Evolutionary conservation across 2,113 vertebrate genomes (phyloP).

Genomic region (Eublepharis macularius): DNA sequence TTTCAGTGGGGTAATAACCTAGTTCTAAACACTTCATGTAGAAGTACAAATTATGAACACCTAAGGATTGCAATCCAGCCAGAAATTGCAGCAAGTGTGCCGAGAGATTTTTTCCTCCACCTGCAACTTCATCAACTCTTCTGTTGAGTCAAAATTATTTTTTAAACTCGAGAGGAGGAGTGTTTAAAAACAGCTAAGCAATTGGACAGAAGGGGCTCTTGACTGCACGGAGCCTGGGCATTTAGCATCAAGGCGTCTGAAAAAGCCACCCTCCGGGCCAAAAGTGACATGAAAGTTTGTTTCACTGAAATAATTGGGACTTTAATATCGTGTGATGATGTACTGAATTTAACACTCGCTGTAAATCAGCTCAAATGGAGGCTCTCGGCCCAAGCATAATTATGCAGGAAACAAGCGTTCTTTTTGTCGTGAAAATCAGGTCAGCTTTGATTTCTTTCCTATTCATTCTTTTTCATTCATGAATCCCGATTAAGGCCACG

Average conservation of each 20-base stretch:
- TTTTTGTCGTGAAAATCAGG: conserved; percentile 29
- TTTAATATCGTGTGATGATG: too few relatives aligned
- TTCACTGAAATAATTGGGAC: too few relatives aligned
- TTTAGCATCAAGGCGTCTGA: too few relatives aligned
- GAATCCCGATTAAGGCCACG: too few relatives aligned
- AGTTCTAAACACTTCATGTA: not conserved
- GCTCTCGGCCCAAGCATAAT: too few relatives aligned
- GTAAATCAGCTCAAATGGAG: too few relatives aligned
- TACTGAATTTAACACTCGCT: too few relatives aligned
- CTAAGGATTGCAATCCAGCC: not conserved
- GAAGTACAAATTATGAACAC: not conserved
- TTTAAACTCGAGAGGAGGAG: not conserved
- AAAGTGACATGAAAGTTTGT: too few relatives aligned
- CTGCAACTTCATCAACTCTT: not conserved
- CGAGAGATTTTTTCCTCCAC: not conserved
- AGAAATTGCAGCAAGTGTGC: not conserved
- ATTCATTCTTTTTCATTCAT: not conserved
- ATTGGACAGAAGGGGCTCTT: not conserved
- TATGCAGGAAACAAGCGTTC: not conserved
- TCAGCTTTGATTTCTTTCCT: conserved; percentile 34
- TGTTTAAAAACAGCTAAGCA: not conserved
- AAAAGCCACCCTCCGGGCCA: too few relatives aligned
- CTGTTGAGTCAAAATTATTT: not conserved
- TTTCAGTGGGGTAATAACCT: not conserved
- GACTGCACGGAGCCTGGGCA: not conserved